phyloP scores from a whole-genome alignment of 2,888 invertebrate species.

The Meteorus colon region DNA sequence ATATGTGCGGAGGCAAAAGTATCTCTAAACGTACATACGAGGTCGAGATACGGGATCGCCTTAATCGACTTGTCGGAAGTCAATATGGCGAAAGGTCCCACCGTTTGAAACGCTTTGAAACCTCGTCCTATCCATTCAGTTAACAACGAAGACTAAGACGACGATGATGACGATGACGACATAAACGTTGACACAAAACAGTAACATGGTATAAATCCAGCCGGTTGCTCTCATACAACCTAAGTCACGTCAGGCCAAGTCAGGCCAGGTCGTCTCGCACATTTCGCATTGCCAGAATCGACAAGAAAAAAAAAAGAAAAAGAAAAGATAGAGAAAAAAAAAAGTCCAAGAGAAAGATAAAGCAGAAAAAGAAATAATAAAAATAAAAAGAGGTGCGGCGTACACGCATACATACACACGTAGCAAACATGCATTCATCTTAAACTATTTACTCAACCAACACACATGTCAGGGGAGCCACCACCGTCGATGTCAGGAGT shows the following conservation, averaged over 20 bases:
- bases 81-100: constrained; percentile 46
- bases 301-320: constrained; percentile 6
- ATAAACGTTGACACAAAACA: neutral
- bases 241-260: constrained; percentile 37
- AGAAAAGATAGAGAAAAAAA: neutral
- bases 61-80: constrained; percentile 48
- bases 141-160: constrained; percentile 22
- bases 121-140: constrained; percentile 31
- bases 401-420: neutral
- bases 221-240: neutral
- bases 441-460: constrained; percentile 1
- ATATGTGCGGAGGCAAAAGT: neutral
- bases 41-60: constrained; percentile 49
- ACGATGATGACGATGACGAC: neutral
- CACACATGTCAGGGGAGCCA: constrained; percentile 5
- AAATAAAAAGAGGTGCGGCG: constrained; percentile 27
- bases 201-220: neutral
- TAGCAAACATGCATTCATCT: neutral
- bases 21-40: constrained; percentile 35
- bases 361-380: neutral
- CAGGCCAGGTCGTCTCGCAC: constrained; percentile 32
- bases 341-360: neutral
- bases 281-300: constrained; percentile 12
- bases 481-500: constrained; percentile 31
- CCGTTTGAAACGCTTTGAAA: constrained; percentile 42